Evolutionary conservation across 2,113 vertebrate genomes (phyloP).

Genomic region (Cariama cristata): DNA sequence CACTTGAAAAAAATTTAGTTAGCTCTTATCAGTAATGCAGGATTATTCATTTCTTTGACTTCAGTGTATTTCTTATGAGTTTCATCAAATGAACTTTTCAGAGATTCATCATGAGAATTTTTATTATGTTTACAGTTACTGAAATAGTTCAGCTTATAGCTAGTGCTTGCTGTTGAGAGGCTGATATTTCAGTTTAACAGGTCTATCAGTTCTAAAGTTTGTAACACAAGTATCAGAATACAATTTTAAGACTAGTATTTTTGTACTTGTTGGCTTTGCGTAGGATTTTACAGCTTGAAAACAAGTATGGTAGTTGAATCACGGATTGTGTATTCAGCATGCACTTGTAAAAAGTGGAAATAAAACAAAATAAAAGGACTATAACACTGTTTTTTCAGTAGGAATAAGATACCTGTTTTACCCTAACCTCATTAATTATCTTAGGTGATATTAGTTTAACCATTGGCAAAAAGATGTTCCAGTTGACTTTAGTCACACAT

Average conservation of each 20-base stretch:
- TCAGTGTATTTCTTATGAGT: background rate
- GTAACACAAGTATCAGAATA: background rate
- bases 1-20: background rate
- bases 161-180: background rate
- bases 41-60: background rate
- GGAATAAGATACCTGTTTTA: background rate
- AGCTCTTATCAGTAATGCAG: background rate
- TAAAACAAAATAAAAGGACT: background rate
- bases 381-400: background rate
- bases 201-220: constrained; percentile 21
- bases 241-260: constrained; percentile 7
- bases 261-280: background rate
- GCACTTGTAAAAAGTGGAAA: background rate
- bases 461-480: background rate
- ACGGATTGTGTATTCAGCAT: background rate
- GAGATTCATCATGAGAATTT: constrained; percentile 4
- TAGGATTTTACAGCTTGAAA: constrained; percentile 5
- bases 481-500: background rate
- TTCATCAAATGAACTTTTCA: constrained; percentile 32
- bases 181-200: constrained; percentile 50
- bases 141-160: constrained; percentile 11
- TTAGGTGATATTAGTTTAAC: background rate
- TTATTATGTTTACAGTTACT: constrained; percentile 26
- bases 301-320: background rate
- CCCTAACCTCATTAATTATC: background rate